A percentile compares a stretch with the other conserved stretches of the same genome.
phyloP scores from a whole-genome alignment of 2,113 vertebrate genomes.

The Pomatorhinus ruficollis region DNA sequence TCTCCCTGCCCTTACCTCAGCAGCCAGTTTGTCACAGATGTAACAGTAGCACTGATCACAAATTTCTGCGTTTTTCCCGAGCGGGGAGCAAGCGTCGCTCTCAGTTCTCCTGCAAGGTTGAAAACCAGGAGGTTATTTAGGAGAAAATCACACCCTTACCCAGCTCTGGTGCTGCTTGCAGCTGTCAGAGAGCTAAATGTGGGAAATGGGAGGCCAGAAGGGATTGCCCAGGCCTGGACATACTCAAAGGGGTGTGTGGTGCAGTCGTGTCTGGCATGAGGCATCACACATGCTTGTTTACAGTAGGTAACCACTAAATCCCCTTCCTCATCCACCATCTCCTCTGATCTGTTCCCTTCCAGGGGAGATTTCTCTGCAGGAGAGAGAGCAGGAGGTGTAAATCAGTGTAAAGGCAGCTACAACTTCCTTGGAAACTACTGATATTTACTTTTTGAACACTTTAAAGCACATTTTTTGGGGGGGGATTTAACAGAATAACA shows the following conservation, averaged over 20 bases:
- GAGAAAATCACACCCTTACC: neutral
- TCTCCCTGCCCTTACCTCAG: constrained; percentile 61
- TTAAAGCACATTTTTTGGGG: neutral
- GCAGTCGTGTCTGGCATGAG: constrained; percentile 55
- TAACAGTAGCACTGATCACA: constrained; percentile 88
- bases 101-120: constrained; percentile 70
- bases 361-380: neutral
- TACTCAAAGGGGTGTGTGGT: constrained; percentile 34
- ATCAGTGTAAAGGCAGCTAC: neutral
- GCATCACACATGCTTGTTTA: constrained; percentile 33
- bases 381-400: neutral
- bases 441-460: neutral
- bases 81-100: constrained; percentile 34
- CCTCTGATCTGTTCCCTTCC: neutral
- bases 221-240: neutral
- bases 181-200: neutral
- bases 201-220: rapidly evolving
- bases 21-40: constrained; percentile 81
- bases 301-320: constrained; percentile 62
- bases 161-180: neutral
- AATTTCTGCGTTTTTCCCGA: constrained; percentile 65
- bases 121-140: neutral
- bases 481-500: neutral
- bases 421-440: no score
- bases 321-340: constrained; percentile 39